Evolutionary conservation across 2,797 vertebrate genomes (phyloP).

Genomic region (Dryobates pubescens): DNA sequence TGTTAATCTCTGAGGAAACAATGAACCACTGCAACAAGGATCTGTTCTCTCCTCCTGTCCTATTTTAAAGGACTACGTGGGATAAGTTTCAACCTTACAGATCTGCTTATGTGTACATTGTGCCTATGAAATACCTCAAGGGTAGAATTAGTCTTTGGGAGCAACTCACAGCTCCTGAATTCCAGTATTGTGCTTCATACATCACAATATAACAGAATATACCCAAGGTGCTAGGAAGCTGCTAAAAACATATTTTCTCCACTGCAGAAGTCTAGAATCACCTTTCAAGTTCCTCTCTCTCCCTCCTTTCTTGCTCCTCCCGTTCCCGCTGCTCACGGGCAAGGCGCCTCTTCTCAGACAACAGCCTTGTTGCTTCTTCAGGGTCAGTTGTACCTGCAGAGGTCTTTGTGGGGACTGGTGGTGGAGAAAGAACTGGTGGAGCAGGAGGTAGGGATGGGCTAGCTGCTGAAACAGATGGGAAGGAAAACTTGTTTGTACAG

Average conservation of each 20-base stretch:
- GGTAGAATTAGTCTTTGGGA: neutral
- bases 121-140: neutral
- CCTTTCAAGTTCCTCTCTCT: slow-evolving; percentile 90
- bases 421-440: slow-evolving; percentile 1
- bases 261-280: slow-evolving; percentile 48
- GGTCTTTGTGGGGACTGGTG: slow-evolving; percentile 62
- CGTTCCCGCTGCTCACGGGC: slow-evolving; percentile 92
- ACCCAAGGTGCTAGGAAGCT: neutral
- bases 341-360: slow-evolving; percentile 90
- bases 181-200: neutral
- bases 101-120: neutral
- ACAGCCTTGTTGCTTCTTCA: slow-evolving; percentile 91
- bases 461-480: slow-evolving; percentile 61
- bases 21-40: neutral
- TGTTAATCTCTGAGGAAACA: neutral
- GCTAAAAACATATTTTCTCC: neutral
- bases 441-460: slow-evolving; percentile 7
- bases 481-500: neutral
- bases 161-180: neutral
- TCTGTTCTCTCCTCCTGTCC: neutral
- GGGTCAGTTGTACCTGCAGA: slow-evolving; percentile 93
- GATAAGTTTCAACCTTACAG: neutral
- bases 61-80: neutral
- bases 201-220: neutral
- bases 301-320: slow-evolving; percentile 88